phyloP scores from a whole-genome alignment of 2,888 invertebrate genomes.

The Metalampra italica region DNA sequence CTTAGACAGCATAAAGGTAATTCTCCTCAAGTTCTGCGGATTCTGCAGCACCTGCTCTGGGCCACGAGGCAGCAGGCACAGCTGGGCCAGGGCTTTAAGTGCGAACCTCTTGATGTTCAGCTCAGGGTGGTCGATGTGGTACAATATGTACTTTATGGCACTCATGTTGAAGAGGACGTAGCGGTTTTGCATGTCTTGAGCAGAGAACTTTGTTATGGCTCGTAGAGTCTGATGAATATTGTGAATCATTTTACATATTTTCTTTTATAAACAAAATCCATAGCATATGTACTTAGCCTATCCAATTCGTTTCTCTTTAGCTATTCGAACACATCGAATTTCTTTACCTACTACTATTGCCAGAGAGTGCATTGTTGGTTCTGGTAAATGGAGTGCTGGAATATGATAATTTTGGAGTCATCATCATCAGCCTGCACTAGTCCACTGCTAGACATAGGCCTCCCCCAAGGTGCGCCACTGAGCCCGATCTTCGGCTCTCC shows the following conservation, averaged over 20 bases:
- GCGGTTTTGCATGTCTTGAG: slow-evolving; percentile 60
- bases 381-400: too few species aligned
- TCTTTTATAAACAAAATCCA: too few species aligned
- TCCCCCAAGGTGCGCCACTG: too few species aligned
- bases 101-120: slow-evolving; percentile 69
- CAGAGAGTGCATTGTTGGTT: too few species aligned
- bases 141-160: slow-evolving; percentile 53
- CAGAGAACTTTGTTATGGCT: slow-evolving; percentile 65
- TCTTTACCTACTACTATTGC: too few species aligned
- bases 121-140: slow-evolving; percentile 56
- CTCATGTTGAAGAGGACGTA: slow-evolving; percentile 44
- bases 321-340: too few species aligned
- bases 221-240: slow-evolving; percentile 48
- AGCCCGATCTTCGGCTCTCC: too few species aligned
- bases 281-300: too few species aligned
- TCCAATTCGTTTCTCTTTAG: too few species aligned
- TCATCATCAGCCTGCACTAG: too few species aligned
- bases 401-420: too few species aligned
- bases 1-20: slow-evolving; percentile 57
- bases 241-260: background rate
- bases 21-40: slow-evolving; percentile 54
- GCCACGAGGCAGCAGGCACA: slow-evolving; percentile 65
- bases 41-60: slow-evolving; percentile 62
- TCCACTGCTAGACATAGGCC: too few species aligned
- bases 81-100: slow-evolving; percentile 70